phyloP scores from a whole-genome alignment of 2,888 invertebrate species.

The Drosophila robusta region DNA sequence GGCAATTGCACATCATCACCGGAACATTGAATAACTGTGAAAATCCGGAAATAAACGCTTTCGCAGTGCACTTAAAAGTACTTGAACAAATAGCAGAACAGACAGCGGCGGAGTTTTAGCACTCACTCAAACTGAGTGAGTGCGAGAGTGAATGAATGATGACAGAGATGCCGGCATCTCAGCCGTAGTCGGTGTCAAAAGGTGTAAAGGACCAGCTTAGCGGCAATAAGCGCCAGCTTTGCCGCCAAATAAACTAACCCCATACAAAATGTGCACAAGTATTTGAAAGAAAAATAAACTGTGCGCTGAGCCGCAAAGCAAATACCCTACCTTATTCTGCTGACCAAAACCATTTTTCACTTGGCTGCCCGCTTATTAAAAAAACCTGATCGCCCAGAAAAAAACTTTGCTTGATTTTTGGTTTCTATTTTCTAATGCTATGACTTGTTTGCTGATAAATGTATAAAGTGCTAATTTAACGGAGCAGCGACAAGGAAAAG shows the following conservation, averaged over 20 bases:
- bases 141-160: constrained; percentile 7
- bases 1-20: constrained; percentile 24
- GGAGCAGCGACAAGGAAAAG: constrained; percentile 22
- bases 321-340: constrained; percentile 2
- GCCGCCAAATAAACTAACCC: constrained; percentile 37
- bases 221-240: constrained; percentile 51
- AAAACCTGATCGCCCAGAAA: constrained; percentile 38
- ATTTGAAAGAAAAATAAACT: constrained; percentile 12
- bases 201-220: constrained; percentile 37
- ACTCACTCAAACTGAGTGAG: constrained; percentile 26
- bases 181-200: constrained; percentile 17
- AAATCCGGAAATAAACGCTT: constrained; percentile 74
- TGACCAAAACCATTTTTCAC: constrained; percentile 35
- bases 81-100: constrained; percentile 59
- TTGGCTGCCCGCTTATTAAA: constrained; percentile 39
- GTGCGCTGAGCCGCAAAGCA: background rate
- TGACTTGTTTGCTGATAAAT: constrained; percentile 48
- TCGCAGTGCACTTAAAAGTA: constrained; percentile 67
- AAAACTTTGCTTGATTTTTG: constrained; percentile 17
- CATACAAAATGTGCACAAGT: constrained; percentile 18
- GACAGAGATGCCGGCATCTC: constrained; percentile 2
- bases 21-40: constrained; percentile 50
- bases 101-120: constrained; percentile 11
- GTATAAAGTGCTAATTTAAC: constrained; percentile 61
- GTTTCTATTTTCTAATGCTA: background rate